These are phyloP conservation scores for Ispidina picta DNA, from an alignment of 2,797 vertebrate species.

Conservation along the genomic window DNA sequence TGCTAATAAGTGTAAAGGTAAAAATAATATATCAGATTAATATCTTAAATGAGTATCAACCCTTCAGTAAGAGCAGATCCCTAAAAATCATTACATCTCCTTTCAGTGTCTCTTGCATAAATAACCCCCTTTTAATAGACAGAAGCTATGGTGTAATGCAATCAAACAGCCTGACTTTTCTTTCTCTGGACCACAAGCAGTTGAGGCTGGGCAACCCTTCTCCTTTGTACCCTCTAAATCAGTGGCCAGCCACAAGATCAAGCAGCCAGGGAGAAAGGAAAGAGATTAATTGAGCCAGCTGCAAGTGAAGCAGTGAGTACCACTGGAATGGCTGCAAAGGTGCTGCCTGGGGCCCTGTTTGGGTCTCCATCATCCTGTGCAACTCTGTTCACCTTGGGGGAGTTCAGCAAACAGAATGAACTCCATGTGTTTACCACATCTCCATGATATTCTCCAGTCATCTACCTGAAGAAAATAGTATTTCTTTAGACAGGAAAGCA, in stretches of 20 bases:
- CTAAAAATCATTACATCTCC: neutral
- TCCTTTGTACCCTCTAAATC: neutral
- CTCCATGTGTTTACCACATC: neutral
- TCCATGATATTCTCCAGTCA: neutral
- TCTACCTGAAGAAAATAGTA: neutral
- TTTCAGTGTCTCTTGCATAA: neutral
- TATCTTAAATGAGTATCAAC: neutral
- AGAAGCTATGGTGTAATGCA: neutral
- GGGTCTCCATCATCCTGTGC: neutral
- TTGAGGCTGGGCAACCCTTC: neutral
- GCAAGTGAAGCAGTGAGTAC: neutral
- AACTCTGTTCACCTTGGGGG: neutral
- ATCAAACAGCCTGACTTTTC: neutral
- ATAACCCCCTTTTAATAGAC: neutral
- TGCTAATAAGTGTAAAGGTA: neutral
- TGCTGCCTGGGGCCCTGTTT: neutral
- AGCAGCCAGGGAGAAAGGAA: neutral
- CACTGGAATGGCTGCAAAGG: neutral
- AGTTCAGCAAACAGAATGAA: neutral
- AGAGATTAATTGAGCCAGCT: neutral
- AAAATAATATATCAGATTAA: neutral
- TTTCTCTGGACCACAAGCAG: neutral
- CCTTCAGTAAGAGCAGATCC: neutral
- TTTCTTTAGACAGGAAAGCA: neutral
- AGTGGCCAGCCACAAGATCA: neutral